Conservation (phyloP, 1,140 invertebrate species). For the Drosophila trapezifrons region DNA sequence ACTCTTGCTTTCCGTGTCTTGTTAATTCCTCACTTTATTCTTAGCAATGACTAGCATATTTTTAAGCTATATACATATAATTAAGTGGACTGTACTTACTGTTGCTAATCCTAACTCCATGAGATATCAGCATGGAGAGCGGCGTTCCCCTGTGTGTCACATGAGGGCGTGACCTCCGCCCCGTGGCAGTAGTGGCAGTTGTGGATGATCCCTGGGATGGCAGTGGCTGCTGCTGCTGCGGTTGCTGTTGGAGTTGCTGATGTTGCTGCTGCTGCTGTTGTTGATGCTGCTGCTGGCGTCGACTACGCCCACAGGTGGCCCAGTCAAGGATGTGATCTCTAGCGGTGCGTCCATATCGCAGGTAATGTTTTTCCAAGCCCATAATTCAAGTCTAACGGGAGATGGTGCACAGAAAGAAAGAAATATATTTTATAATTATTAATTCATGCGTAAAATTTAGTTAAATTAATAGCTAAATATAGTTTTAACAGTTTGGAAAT, state of each 20-base stretch:
- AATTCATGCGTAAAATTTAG: not conserved
- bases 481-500: not conserved
- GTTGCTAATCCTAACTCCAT: slow-evolving; percentile 89
- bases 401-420: slow-evolving; percentile 9
- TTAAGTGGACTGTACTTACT: slow-evolving; percentile 86
- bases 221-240: slow-evolving; percentile 31
- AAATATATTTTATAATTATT: not conserved
- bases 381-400: slow-evolving; percentile 83
- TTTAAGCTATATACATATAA: slow-evolving; percentile 1
- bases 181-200: slow-evolving; percentile 41
- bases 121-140: slow-evolving; percentile 90
- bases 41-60: slow-evolving; percentile 37
- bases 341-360: slow-evolving; percentile 89
- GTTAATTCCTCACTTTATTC: slow-evolving; percentile 4
- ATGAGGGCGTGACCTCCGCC: slow-evolving; percentile 68
- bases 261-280: slow-evolving; percentile 43
- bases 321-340: slow-evolving; percentile 89
- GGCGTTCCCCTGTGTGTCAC: slow-evolving; percentile 86
- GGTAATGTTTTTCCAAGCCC: slow-evolving; percentile 89
- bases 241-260: slow-evolving; percentile 42
- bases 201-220: slow-evolving; percentile 40
- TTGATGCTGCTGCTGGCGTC: slow-evolving; percentile 53
- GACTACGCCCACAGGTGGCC: slow-evolving; percentile 73
- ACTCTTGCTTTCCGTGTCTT: slow-evolving; percentile 11
- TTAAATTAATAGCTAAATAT: not conserved